phyloP scores from a whole-genome alignment of 2,888 invertebrate species.

The Ariolimax columbianus region DNA sequence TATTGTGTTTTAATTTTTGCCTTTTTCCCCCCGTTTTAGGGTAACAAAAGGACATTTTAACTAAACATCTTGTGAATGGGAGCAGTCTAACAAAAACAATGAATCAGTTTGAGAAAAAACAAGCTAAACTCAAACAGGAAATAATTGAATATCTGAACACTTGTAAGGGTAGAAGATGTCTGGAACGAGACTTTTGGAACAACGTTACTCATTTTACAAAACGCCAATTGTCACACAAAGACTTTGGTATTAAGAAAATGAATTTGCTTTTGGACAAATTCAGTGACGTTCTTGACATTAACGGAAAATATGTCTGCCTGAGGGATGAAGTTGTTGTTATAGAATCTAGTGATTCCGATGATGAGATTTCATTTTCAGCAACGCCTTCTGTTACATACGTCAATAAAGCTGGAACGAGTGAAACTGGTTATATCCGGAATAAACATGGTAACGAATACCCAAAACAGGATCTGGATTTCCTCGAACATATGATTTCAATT shows the following conservation, averaged over 20 bases:
- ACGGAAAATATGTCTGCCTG: not conserved
- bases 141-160: slow-evolving; percentile 27
- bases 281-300: slow-evolving; percentile 8
- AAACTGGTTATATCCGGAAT: not conserved
- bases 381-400: not conserved
- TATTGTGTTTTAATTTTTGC: too few species aligned
- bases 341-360: slow-evolving; percentile 3
- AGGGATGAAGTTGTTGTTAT: not conserved
- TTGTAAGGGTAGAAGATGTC: slow-evolving; percentile 26
- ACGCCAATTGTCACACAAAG: not conserved
- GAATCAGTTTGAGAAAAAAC: not conserved
- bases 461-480: not conserved
- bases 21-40: not conserved
- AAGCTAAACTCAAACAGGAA: slow-evolving; percentile 13
- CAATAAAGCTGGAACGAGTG: not conserved
- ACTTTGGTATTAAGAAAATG: slow-evolving; percentile 43
- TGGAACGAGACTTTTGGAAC: slow-evolving; percentile 28
- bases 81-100: not conserved
- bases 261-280: slow-evolving; percentile 21
- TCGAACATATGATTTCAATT: not conserved
- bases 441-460: not conserved
- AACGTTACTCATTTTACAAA: slow-evolving; percentile 1
- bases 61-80: not conserved
- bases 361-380: not conserved
- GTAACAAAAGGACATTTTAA: not conserved